phyloP scores from a whole-genome alignment of 2,797 vertebrate species.

The Sciurus carolinensis region DNA sequence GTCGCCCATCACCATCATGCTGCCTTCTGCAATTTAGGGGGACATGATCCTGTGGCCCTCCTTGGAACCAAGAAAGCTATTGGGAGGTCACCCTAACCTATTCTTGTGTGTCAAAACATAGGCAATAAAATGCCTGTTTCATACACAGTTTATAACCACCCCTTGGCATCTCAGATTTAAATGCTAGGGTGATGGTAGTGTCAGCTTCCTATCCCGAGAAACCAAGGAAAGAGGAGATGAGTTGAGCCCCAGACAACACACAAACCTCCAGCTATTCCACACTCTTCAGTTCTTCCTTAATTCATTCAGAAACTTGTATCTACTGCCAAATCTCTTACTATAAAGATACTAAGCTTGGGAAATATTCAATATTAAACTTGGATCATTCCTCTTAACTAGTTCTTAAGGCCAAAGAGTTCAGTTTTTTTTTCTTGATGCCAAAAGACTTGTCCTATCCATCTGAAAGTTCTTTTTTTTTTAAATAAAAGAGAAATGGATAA shows the following conservation, averaged over 20 bases:
- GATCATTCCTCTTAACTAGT: not conserved
- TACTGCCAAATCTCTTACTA: not conserved
- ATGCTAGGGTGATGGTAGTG: not conserved
- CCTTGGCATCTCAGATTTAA: not conserved
- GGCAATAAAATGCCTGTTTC: not conserved
- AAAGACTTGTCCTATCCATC: conserved; percentile 38
- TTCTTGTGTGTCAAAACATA: not conserved
- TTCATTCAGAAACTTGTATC: too few species aligned
- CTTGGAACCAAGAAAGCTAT: not conserved
- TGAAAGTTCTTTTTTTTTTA: not conserved
- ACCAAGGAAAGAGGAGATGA: too few species aligned
- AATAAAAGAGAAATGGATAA: not conserved
- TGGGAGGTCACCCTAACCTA: conserved; percentile 44
- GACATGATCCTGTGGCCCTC: too few species aligned
- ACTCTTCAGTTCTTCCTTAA: too few species aligned
- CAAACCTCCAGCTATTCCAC: too few species aligned
- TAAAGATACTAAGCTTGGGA: not conserved
- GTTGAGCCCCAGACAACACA: too few species aligned
- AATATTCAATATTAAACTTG: conserved; percentile 9
- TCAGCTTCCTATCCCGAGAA: not conserved
- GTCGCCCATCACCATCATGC: not conserved
- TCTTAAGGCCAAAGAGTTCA: conserved; percentile 48
- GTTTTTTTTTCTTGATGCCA: conserved; percentile 16
- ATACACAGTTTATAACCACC: not conserved
- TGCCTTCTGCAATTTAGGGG: not conserved